Evolutionary conservation across 2,888 invertebrate genomes (phyloP), one percentile per base, ranked within the genome.

Genomic region (Amitus sp.): DNA sequence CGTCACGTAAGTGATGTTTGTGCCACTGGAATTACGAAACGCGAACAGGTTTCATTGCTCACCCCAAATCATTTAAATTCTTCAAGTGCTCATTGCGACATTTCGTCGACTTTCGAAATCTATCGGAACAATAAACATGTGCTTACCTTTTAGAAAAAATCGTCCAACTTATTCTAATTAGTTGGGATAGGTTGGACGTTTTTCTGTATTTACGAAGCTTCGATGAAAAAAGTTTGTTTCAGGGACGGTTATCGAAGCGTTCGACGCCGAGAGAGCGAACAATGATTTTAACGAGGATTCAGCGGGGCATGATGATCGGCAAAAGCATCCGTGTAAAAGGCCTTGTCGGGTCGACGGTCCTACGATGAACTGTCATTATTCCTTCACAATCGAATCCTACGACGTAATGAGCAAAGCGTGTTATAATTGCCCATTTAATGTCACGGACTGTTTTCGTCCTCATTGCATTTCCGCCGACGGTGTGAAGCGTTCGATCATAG

Each of bases 401-500:
- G 88, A 90, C 68, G 91, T 93, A 0, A 87, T 94, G 86, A 93
- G 94, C 76, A 95, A 95, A 79, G 95, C 95, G 0, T 96, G 96
- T 73, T 93, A 87, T 74, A 84, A 90, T 71, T 96, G 96, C 76
- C 95, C 95, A 0, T 85, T 83, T 57, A 91, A 91, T 76, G 68
- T 83, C 1, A 87, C 88, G 0, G 94, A 96, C 76, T 96, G 96
- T 75, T 83, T 82, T 42, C 84, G 91, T 47, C 87, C 87, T 0
- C 92, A 96, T 76, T 96, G 96, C 77, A 87, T 96, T 59, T 86
- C 93, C 0, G 93, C 89, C 0, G 94, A 96, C 80, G 96, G 96
- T 0, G 85, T 90, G 37, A 87, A 87, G 56, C 85, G 95, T 63
- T 86, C 92, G 0, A 83, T 96, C 27, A 87, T 91, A 10, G 90